These are phyloP conservation scores for Atopsyche davidsoni DNA, from an alignment of 1,140 invertebrate species.

Conservation along the genomic window DNA sequence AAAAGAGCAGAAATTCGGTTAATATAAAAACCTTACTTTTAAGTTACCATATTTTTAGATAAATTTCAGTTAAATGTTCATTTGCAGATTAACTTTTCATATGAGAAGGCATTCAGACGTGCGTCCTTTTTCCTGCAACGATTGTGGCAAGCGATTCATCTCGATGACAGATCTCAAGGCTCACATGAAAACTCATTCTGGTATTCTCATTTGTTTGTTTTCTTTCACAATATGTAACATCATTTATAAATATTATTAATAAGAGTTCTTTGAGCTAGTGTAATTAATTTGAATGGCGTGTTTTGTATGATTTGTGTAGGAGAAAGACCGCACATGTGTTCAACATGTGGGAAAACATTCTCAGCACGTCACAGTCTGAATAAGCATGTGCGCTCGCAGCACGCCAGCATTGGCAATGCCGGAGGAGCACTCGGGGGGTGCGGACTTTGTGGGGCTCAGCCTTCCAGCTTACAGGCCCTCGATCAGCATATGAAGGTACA, in stretches of 20 bases:
- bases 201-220: slow-evolving; percentile 2
- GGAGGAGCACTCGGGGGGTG: not conserved
- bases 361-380: slow-evolving; percentile 36
- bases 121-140: slow-evolving; percentile 48
- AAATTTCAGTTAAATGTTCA: too few species aligned
- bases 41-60: too few species aligned
- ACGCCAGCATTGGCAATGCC: not conserved
- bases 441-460: slow-evolving; percentile 11
- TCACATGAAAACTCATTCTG: slow-evolving; percentile 14
- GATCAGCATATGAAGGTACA: slow-evolving; percentile 24
- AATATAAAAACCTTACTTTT: too few species aligned
- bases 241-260: slow-evolving; percentile 39
- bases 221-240: not conserved
- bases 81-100: slow-evolving; percentile 34
- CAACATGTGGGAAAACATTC: slow-evolving; percentile 48
- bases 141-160: slow-evolving; percentile 56
- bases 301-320: slow-evolving; percentile 42
- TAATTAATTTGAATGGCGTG: too few species aligned
- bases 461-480: slow-evolving; percentile 10
- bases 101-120: slow-evolving; percentile 46
- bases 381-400: slow-evolving; percentile 29
- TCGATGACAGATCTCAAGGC: slow-evolving; percentile 39
- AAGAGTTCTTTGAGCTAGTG: too few species aligned
- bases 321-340: slow-evolving; percentile 56
- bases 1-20: too few species aligned